A percentile compares a stretch with the other conserved stretches of the same genome.
phyloP scores from a whole-genome alignment of 2,113 vertebrate species.

The Apistogramma diplotaenia region DNA sequence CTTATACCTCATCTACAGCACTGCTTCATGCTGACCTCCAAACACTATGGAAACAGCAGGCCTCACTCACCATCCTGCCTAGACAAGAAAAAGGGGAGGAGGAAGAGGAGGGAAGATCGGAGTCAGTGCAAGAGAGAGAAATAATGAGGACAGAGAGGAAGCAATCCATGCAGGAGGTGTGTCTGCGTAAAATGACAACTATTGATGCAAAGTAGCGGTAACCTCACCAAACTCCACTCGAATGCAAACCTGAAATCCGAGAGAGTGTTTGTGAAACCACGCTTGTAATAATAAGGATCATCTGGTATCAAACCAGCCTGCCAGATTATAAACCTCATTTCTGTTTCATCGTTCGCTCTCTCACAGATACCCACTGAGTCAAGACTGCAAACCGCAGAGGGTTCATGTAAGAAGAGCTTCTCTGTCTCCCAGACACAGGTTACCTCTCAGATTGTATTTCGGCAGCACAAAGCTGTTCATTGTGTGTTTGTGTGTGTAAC shows the following conservation, averaged over 20 bases:
- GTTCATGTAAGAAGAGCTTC: constrained; percentile 60
- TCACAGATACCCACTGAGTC: constrained; percentile 70
- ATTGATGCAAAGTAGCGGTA: not conserved
- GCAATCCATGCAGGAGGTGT: constrained; percentile 58
- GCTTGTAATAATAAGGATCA: not conserved
- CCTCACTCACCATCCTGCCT: constrained; percentile 4
- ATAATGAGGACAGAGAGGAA: constrained; percentile 47
- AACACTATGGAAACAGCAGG: constrained; percentile 61
- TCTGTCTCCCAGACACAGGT: not conserved
- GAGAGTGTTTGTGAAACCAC: not conserved
- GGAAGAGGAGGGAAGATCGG: not conserved
- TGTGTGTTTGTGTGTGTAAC: not conserved
- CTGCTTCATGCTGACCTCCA: constrained; percentile 61
- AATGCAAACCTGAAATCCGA: not conserved
- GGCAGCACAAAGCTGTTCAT: not conserved
- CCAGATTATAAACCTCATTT: constrained; percentile 19
- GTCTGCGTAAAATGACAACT: not conserved
- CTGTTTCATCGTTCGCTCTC: not conserved
- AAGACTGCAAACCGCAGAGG: constrained; percentile 53
- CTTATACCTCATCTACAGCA: constrained; percentile 29
- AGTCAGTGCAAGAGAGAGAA: constrained; percentile 46
- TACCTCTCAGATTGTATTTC: not conserved
- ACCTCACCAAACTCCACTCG: not conserved
- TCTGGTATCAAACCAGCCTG: not conserved
- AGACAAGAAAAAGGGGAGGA: not conserved